These are phyloP conservation scores for Nysson spinosus DNA, from an alignment of 2,888 invertebrate genomes.

Conservation along the genomic window DNA sequence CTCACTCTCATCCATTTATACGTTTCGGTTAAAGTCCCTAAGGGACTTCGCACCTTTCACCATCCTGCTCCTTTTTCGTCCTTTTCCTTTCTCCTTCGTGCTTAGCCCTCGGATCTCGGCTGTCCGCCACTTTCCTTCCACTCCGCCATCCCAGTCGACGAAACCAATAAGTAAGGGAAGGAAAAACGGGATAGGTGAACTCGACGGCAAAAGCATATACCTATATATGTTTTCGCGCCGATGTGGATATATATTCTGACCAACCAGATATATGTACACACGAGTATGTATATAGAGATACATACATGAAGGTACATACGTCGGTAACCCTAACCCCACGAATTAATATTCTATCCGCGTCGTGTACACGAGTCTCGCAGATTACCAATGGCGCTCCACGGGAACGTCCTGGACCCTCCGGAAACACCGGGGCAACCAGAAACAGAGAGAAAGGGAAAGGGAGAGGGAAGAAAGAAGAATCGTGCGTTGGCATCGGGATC, in stretches of 20 bases:
- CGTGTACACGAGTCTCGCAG: constrained; percentile 64
- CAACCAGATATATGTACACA: neutral
- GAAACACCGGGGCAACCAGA: constrained; percentile 35
- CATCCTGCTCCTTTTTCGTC: constrained; percentile 13
- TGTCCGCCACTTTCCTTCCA: constrained; percentile 60
- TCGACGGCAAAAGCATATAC: constrained; percentile 42
- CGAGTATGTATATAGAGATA: neutral
- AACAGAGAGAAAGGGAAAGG: constrained; percentile 41
- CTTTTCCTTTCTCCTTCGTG: constrained; percentile 13
- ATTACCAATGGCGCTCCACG: constrained; percentile 66
- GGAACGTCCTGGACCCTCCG: constrained; percentile 51
- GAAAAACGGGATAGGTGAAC: constrained; percentile 50
- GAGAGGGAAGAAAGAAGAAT: neutral
- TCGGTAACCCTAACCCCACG: constrained; percentile 63
- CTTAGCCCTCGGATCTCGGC: constrained; percentile 20
- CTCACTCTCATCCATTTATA: constrained; percentile 39
- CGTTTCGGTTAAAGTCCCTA: constrained; percentile 66
- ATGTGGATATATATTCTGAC: constrained; percentile 43
- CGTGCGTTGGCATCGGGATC: constrained; percentile 19
- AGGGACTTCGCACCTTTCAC: constrained; percentile 62
- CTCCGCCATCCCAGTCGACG: constrained; percentile 54
- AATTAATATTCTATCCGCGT: constrained; percentile 74
- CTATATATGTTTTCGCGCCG: constrained; percentile 49
- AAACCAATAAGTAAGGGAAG: constrained; percentile 74
- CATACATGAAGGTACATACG: neutral